A percentile compares a stretch with the other conserved stretches of the same genome.
Conservation (phyloP, 2,888 invertebrate genomes). For the Eilema depressum region DNA sequence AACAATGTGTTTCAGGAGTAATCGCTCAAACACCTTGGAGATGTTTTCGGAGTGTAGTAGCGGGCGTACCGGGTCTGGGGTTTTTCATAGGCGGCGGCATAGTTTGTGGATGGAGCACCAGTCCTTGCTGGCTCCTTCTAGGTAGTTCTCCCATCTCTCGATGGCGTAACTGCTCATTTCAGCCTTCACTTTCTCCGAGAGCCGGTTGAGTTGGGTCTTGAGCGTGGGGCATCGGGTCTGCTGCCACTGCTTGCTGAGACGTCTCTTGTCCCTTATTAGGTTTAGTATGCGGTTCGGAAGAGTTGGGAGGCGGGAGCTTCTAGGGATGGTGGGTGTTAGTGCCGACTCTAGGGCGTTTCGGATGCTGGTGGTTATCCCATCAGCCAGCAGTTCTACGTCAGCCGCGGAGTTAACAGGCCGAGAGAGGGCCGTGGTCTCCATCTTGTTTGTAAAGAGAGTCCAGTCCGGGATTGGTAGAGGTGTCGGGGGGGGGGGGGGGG, state of each 20-base stretch:
- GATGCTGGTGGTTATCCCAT: not conserved
- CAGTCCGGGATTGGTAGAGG: too few species aligned
- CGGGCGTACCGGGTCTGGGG: not conserved
- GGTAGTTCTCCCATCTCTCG: too few species aligned
- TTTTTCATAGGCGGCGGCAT: not conserved
- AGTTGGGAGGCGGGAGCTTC: not conserved
- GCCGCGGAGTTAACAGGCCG: not conserved
- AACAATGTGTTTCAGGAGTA: too few species aligned
- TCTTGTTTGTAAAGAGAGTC: too few species aligned
- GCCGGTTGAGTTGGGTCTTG: too few species aligned
- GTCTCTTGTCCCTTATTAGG: not conserved
- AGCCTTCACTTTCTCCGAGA: too few species aligned
- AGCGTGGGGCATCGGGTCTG: too few species aligned
- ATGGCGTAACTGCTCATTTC: too few species aligned
- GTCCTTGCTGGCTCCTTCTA: too few species aligned
- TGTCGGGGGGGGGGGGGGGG: too few species aligned
- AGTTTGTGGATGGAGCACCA: not conserved
- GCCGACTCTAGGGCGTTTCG: slow-evolving; percentile 72
- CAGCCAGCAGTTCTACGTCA: not conserved
- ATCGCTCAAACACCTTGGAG: too few species aligned
- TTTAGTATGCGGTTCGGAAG: not conserved
- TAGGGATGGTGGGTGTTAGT: not conserved
- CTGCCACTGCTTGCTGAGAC: not conserved
- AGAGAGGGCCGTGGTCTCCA: not conserved
- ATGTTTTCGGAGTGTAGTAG: not conserved